These are phyloP conservation scores for Drosophila subsilvestris DNA, from an alignment of 2,888 invertebrate species.

Conservation along the genomic window DNA sequence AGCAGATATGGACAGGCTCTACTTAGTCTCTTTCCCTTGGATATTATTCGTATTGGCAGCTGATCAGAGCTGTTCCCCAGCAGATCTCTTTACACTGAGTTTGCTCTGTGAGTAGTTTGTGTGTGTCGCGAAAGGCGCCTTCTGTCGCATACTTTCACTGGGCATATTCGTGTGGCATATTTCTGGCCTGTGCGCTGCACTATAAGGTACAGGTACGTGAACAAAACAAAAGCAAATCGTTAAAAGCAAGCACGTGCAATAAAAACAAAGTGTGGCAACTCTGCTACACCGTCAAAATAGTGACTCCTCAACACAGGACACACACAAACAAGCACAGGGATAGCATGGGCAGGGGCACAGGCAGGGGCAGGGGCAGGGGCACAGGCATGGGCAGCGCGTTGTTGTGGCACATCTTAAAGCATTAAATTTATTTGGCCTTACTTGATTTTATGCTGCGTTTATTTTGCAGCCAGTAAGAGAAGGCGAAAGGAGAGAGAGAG, in stretches of 20 bases:
- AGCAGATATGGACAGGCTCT: no score
- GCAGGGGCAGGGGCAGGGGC: not conserved
- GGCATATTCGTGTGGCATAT: not conserved
- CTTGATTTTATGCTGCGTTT: constrained; percentile 74
- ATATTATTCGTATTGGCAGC: not conserved
- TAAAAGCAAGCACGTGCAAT: constrained; percentile 61
- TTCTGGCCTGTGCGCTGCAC: not conserved
- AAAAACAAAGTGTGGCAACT: constrained; percentile 69
- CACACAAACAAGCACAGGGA: constrained; percentile 19
- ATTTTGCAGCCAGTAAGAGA: constrained; percentile 57
- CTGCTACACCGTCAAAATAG: constrained; percentile 34
- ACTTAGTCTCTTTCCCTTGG: not conserved
- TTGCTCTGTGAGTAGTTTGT: not conserved
- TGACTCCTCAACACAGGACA: constrained; percentile 13
- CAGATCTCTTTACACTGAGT: not conserved
- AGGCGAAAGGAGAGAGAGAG: constrained; percentile 29
- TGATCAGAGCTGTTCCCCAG: not conserved
- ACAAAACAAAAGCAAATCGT: constrained; percentile 39
- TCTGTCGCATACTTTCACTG: not conserved
- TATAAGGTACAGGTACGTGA: not conserved
- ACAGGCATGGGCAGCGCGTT: not conserved
- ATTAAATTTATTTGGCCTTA: constrained; percentile 71
- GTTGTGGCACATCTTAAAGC: constrained; percentile 61
- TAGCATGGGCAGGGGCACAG: not conserved
- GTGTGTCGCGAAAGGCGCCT: not conserved